Conservation (phyloP, 2,113 vertebrate species). For the Odocoileus hemionus region DNA sequence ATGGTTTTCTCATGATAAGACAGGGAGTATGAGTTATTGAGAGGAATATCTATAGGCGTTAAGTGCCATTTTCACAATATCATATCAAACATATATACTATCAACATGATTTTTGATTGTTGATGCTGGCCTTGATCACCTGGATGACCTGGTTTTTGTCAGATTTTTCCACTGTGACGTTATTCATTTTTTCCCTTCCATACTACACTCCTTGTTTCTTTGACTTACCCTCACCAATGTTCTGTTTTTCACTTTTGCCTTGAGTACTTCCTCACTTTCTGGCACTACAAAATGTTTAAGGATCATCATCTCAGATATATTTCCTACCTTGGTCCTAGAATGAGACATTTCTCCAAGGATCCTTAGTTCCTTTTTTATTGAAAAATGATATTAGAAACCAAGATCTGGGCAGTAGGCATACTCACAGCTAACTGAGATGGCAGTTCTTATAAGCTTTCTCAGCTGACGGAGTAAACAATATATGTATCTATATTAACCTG, state of each 20-base stretch:
- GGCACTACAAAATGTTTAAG: background rate
- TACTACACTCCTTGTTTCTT: background rate
- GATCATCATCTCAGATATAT: background rate
- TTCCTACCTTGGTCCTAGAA: background rate
- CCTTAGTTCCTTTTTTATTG: background rate
- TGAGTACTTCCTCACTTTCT: background rate
- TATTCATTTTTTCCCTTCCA: background rate
- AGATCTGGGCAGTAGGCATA: background rate
- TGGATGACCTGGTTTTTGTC: background rate
- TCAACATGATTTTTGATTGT: background rate
- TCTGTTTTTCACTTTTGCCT: background rate
- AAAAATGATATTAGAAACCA: background rate
- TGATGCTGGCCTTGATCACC: background rate
- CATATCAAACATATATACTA: background rate
- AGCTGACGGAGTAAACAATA: background rate
- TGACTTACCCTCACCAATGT: background rate
- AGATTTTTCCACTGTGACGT: background rate
- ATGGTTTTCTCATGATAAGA: background rate
- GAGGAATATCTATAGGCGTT: background rate
- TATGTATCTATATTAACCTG: background rate
- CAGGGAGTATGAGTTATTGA: background rate
- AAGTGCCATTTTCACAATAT: background rate
- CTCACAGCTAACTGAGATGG: background rate
- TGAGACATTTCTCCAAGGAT: background rate
- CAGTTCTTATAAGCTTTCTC: background rate